Evolutionary conservation across 1,140 invertebrate genomes (phyloP).

Genomic region (Drosophila persimilis): DNA sequence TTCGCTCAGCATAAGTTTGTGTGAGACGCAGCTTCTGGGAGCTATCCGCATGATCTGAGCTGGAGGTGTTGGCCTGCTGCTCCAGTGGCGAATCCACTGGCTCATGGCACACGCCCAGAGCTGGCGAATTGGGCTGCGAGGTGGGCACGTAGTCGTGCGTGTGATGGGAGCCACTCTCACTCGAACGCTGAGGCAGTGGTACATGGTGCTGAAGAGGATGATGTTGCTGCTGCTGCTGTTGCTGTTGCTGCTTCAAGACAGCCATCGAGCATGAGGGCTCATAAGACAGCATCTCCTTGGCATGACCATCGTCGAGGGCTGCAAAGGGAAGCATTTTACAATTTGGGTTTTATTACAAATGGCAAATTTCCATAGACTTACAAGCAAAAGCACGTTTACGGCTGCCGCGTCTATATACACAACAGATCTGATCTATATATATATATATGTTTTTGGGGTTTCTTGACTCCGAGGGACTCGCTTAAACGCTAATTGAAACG

Average conservation of each 20-base stretch:
- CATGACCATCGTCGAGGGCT: conserved; percentile 71
- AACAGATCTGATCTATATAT: conserved; percentile 21
- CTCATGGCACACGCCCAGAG: conserved; percentile 54
- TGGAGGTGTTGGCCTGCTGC: conserved; percentile 65
- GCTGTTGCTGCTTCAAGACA: conserved; percentile 53
- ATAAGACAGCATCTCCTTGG: conserved; percentile 72
- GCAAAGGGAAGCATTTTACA: conserved; percentile 77
- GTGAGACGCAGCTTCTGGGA: conserved; percentile 57
- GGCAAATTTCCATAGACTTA: conserved; percentile 72
- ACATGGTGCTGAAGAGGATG: conserved; percentile 51
- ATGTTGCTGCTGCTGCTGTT: conserved; percentile 49
- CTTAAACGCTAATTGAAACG: conserved; percentile 69
- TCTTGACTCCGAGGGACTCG: conserved; percentile 7
- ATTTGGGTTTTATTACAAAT: conserved; percentile 76
- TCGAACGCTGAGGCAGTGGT: conserved; percentile 69
- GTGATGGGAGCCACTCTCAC: conserved; percentile 63
- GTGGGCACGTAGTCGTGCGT: conserved; percentile 56
- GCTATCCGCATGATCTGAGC: conserved; percentile 54
- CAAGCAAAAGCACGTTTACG: conserved; percentile 72
- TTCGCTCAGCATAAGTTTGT: conserved; percentile 61
- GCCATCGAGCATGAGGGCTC: conserved; percentile 74
- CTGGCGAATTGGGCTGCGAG: conserved; percentile 65
- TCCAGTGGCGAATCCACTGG: conserved; percentile 62
- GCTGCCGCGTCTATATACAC: conserved; percentile 68
- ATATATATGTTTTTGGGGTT: conserved; percentile 2